Evolutionary conservation across 2,888 invertebrate genomes (phyloP).

Genomic region (Cantharis flavilabris): DNA sequence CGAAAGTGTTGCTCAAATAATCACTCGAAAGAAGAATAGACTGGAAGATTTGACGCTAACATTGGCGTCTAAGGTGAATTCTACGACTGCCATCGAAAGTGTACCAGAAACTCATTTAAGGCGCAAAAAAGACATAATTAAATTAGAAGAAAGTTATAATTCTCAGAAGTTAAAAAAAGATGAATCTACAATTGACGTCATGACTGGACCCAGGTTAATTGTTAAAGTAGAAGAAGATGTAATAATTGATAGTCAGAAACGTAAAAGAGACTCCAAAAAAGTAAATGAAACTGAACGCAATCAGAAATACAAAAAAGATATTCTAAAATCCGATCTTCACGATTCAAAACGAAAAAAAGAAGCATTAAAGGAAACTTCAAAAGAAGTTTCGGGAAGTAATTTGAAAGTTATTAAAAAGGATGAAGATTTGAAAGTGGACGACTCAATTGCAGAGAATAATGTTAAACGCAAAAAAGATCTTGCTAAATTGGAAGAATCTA

Average conservation of each 20-base stretch:
- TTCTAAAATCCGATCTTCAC: not conserved
- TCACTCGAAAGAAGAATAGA: slow-evolving; percentile 67
- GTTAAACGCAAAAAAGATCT: slow-evolving; percentile 9
- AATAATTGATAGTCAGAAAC: not conserved
- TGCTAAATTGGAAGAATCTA: slow-evolving; percentile 42
- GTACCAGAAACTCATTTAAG: slow-evolving; percentile 2
- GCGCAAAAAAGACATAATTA: not conserved
- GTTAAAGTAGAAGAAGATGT: not conserved
- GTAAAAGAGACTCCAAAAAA: not conserved
- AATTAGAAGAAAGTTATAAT: not conserved
- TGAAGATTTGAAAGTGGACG: not conserved
- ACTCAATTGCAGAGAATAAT: not conserved
- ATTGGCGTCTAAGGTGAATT: slow-evolving; percentile 65
- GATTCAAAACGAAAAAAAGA: not conserved
- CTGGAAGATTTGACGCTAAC: slow-evolving; percentile 65
- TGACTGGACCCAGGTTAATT: not conserved
- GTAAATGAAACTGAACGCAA: not conserved
- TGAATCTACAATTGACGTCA: not conserved
- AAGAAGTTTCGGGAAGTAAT: not conserved
- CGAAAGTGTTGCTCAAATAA: slow-evolving; percentile 55
- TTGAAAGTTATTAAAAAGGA: not conserved
- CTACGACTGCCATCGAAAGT: not conserved
- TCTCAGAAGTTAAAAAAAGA: not conserved
- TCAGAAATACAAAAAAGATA: not conserved
- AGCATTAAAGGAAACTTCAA: not conserved